Evolutionary conservation across 2,888 invertebrate genomes (phyloP), one percentile per base, ranked within the genome.

Genomic region (Andrena hattorfiana): DNA sequence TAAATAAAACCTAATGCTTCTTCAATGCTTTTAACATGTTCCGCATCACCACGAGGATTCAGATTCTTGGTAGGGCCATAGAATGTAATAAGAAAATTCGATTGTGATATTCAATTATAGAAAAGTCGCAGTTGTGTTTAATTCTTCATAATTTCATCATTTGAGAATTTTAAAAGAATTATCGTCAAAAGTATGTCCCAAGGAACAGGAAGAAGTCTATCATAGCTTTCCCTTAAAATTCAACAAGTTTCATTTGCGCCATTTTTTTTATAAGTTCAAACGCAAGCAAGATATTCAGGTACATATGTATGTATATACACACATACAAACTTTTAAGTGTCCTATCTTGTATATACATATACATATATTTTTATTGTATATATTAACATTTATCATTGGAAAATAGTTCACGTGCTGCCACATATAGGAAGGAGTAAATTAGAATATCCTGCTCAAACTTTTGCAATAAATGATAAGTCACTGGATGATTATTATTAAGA

Each of bases 321-420:
- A 23, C 23, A 10, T 56, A 56, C 42, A 42, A 42, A 42, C 42
- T 42, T 42, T 42, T 42, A 42, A 13, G 42, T 42, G 42, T 13
- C 42, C 42, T 56, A 56, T 23, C 8, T 8, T 54, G 54, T 56
- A 26, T 56, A 56, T 62, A 28, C 30, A 32, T 62, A 42, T 20
- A 30, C 62, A 28, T 32, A 62, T 62, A 13, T 62, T 51, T 59
- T 66, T 42, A 79, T 28, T 51, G 13, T 69, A 62, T 60, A 59
- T 64, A 49, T 73, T 75, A 68, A 80, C 66, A 69, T 72, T 62
- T 79, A 42, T 42, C 42, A 42, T 42, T 16, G 42, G 42, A 42
- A 42, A 42, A 42, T 42, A 42, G 42, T 42, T 42, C 2, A 20
- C n/a, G 20, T 51, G 20, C 20, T 51, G 51, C 51, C n/a, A 20